Conservation (phyloP, 2,888 invertebrate genomes). For the Rhagonycha fulva region DNA sequence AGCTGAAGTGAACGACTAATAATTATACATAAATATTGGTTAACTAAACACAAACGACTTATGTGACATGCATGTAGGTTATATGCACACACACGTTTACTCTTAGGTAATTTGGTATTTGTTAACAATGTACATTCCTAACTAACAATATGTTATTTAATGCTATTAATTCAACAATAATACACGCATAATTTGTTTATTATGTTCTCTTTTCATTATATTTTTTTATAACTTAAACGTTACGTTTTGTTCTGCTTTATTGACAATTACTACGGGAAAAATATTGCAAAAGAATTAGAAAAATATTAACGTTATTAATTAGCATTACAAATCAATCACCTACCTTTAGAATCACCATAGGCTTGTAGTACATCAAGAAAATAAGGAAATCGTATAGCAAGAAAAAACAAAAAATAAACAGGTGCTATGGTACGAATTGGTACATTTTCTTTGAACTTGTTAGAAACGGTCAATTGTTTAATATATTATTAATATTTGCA, state of each 20-base stretch:
- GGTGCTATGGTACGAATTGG: too few relatives aligned
- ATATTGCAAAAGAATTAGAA: neutral
- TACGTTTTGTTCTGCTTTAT: neutral
- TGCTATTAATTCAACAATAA: slow-evolving; percentile 15
- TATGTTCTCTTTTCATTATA: neutral
- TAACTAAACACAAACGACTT: slow-evolving; percentile 16
- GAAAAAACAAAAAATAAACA: too few relatives aligned
- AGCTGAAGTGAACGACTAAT: slow-evolving; percentile 9
- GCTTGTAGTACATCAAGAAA: too few relatives aligned
- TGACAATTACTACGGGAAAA: neutral
- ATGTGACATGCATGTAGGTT: slow-evolving; percentile 18
- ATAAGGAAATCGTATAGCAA: too few relatives aligned
- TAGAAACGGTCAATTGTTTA: too few relatives aligned
- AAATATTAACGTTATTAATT: neutral
- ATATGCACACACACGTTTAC: slow-evolving; percentile 13
- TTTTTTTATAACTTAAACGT: neutral
- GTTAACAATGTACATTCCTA: slow-evolving; percentile 17
- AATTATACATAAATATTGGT: slow-evolving; percentile 22
- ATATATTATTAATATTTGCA: neutral
- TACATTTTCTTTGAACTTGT: too few relatives aligned
- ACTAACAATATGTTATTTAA: slow-evolving; percentile 17
- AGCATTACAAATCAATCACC: neutral
- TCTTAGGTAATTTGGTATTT: slow-evolving; percentile 9
- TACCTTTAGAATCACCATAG: neutral
- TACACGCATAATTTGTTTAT: slow-evolving; percentile 10